These are phyloP conservation scores for Pseudachorutes palmiensis DNA, from an alignment of 1,140 invertebrate species.

Conservation along the genomic window DNA sequence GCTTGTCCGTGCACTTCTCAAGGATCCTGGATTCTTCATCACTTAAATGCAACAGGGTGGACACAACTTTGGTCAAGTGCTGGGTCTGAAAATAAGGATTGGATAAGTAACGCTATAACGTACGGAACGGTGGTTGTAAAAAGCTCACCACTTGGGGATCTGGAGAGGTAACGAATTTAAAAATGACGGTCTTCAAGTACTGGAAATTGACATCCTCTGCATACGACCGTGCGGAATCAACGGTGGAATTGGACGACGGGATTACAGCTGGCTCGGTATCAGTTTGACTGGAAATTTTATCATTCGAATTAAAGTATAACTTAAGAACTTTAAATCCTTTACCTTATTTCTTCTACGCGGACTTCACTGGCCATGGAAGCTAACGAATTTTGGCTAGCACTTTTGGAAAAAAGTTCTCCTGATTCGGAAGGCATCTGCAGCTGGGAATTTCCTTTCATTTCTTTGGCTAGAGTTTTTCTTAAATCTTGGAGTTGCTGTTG, in stretches of 20 bases:
- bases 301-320: no score
- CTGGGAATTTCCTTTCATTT: conserved; percentile 19
- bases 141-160: conserved; percentile 36
- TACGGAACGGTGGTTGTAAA: not conserved
- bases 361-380: conserved; percentile 8
- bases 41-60: conserved; percentile 71
- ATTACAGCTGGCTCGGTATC: conserved; percentile 11
- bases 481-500: conserved; percentile 27
- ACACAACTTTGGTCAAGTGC: conserved; percentile 77
- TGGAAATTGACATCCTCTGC: conserved; percentile 33
- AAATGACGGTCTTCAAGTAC: conserved; percentile 35
- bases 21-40: conserved; percentile 56
- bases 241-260: conserved; percentile 8
- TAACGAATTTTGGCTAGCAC: not conserved
- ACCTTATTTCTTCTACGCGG: conserved; percentile 26
- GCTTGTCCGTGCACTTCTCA: conserved; percentile 10
- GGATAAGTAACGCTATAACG: not conserved
- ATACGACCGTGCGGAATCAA: not conserved
- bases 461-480: conserved; percentile 21
- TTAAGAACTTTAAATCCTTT: not conserved
- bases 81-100: conserved; percentile 56
- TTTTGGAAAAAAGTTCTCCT: not conserved
- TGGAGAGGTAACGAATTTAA: conserved; percentile 33
- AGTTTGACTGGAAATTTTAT: not conserved
- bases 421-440: not conserved